phyloP scores from a whole-genome alignment of 2,797 vertebrate genomes.

The Etheostoma nigrum region DNA sequence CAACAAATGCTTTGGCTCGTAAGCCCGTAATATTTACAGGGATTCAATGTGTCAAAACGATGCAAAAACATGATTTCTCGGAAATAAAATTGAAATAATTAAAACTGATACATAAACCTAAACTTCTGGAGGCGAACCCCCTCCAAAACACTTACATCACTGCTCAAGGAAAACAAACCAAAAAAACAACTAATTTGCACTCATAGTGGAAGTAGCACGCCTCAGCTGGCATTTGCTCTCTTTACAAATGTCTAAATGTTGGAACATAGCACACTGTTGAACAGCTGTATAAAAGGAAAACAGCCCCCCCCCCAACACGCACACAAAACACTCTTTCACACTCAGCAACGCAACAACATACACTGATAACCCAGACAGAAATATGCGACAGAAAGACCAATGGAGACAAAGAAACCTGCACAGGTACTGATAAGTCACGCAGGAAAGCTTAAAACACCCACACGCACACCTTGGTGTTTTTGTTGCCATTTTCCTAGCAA shows the following conservation, averaged over 20 bases:
- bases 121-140: neutral
- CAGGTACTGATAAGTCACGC: slow-evolving; percentile 9
- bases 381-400: slow-evolving; percentile 2
- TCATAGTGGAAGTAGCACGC: neutral
- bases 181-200: neutral
- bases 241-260: neutral
- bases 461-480: neutral
- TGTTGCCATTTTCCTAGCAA: slow-evolving; percentile 30
- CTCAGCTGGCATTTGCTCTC: too few relatives aligned
- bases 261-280: neutral
- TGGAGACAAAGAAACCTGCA: slow-evolving; percentile 26
- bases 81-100: slow-evolving; percentile 12
- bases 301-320: neutral
- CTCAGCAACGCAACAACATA: neutral
- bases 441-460: neutral
- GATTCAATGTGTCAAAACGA: neutral
- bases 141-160: neutral
- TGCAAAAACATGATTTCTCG: slow-evolving; percentile 14
- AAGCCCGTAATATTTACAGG: neutral
- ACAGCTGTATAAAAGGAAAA: slow-evolving; percentile 16
- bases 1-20: neutral
- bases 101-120: neutral
- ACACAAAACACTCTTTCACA: neutral
- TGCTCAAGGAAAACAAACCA: slow-evolving; percentile 1
- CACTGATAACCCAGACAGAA: too few relatives aligned